Percentiles rank a stretch among this genome's conserved stretches.
These are phyloP conservation scores for Montipora capitata DNA, from an alignment of 92 coral and sea anemone genomes.

Conservation along the genomic window DNA sequence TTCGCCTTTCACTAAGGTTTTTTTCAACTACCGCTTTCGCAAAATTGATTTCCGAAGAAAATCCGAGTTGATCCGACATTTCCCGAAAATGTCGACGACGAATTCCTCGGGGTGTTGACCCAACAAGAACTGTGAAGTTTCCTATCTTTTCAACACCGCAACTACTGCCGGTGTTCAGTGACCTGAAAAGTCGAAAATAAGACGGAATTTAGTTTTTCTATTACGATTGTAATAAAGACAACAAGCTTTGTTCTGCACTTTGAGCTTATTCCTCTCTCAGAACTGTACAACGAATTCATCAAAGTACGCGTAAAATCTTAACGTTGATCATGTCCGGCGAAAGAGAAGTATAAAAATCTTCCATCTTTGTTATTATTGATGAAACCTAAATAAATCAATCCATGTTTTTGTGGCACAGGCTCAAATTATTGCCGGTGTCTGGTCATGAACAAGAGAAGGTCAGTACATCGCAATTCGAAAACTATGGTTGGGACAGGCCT, in stretches of 20 bases:
- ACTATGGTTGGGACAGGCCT: too few species aligned
- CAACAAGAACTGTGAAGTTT: constrained; percentile 73
- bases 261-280: too few species aligned
- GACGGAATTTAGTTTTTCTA: not conserved
- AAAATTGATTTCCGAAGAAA: constrained; percentile 77
- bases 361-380: too few species aligned
- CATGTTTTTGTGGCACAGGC: too few species aligned
- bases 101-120: constrained; percentile 86
- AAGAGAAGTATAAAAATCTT: too few species aligned
- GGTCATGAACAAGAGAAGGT: too few species aligned
- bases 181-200: constrained; percentile 28
- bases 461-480: too few species aligned
- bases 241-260: not conserved
- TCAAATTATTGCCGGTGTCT: too few species aligned
- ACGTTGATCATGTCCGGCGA: too few species aligned
- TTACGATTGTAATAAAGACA: not conserved
- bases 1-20: constrained; percentile 54
- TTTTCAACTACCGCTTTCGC: constrained; percentile 72
- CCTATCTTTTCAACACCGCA: constrained; percentile 66
- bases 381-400: too few species aligned
- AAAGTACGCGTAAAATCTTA: too few species aligned
- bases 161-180: constrained; percentile 16
- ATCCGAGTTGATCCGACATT: constrained; percentile 72
- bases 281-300: too few species aligned
- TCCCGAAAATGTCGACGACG: constrained; percentile 85